Conservation (phyloP, 2,113 vertebrate species). For the Chionis minor region DNA sequence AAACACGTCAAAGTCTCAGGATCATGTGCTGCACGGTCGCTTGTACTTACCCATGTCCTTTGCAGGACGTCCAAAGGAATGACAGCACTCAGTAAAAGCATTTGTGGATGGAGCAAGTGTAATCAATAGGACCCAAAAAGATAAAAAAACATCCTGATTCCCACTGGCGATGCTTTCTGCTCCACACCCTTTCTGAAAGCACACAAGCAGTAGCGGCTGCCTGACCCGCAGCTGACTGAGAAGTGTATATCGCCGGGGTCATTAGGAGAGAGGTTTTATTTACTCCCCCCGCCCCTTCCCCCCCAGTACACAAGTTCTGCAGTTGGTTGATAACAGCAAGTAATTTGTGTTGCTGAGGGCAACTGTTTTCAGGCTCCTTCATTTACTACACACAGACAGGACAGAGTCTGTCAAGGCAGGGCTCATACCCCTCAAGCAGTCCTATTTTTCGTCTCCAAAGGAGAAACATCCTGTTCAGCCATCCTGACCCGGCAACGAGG, state of each 20-base stretch:
- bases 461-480: background rate
- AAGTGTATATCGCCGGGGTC: background rate
- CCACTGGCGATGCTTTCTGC: background rate
- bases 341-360: background rate
- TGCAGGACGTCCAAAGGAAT: background rate
- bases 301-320: background rate
- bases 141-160: background rate
- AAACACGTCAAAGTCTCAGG: background rate
- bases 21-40: background rate
- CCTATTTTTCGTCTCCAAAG: background rate
- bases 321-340: background rate
- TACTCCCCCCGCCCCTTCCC: no score
- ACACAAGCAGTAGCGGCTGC: background rate
- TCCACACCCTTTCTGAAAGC: background rate
- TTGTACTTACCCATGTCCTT: background rate
- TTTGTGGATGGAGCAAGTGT: background rate
- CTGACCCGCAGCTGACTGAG: background rate
- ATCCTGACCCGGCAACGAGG: background rate
- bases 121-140: background rate
- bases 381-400: background rate
- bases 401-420: background rate
- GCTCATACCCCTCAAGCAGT: background rate
- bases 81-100: background rate
- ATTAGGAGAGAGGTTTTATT: background rate
- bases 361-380: background rate